Percentiles rank a stretch among this genome's conserved stretches.
Evolutionary conservation across 2,113 vertebrate species (phyloP).

Genomic region (Symphodus melops): DNA sequence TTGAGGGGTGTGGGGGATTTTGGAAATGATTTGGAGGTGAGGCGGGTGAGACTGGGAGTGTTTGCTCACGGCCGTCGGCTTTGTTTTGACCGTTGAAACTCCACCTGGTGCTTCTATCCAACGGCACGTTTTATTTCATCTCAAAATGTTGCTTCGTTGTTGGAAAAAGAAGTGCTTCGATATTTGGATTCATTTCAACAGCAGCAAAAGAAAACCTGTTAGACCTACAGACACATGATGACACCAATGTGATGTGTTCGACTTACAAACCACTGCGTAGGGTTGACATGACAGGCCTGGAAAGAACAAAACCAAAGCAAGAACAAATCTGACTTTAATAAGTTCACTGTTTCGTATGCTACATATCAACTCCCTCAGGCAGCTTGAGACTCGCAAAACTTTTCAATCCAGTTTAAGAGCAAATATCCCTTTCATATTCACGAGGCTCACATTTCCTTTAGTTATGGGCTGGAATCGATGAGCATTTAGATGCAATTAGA

Average conservation of each 20-base stretch:
- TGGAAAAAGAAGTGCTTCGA: too few species aligned
- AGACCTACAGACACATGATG: background rate
- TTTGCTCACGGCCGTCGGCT: conserved; percentile 31
- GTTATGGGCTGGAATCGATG: conserved; percentile 56
- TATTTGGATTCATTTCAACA: background rate
- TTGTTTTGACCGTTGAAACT: conserved; percentile 17
- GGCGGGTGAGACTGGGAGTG: conserved; percentile 57
- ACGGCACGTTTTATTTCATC: background rate
- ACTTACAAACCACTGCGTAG: background rate
- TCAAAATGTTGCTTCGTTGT: too few species aligned
- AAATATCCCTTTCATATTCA: conserved; percentile 40
- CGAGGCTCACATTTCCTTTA: conserved; percentile 46
- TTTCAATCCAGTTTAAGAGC: conserved; percentile 10
- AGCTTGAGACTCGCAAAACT: conserved; percentile 20
- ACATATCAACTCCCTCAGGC: background rate
- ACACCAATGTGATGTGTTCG: background rate
- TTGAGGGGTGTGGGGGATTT: conserved; percentile 44
- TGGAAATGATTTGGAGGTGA: conserved; percentile 17
- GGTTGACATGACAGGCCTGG: background rate
- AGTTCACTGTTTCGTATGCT: background rate
- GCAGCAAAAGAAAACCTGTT: background rate
- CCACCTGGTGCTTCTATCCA: conserved; percentile 8
- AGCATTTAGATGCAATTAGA: conserved; percentile 73
- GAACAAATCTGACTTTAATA: background rate
- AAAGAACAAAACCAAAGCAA: background rate